Evolutionary conservation across 2,888 invertebrate species (phyloP).

Genomic region (Scrobipalpa atriplicella): DNA sequence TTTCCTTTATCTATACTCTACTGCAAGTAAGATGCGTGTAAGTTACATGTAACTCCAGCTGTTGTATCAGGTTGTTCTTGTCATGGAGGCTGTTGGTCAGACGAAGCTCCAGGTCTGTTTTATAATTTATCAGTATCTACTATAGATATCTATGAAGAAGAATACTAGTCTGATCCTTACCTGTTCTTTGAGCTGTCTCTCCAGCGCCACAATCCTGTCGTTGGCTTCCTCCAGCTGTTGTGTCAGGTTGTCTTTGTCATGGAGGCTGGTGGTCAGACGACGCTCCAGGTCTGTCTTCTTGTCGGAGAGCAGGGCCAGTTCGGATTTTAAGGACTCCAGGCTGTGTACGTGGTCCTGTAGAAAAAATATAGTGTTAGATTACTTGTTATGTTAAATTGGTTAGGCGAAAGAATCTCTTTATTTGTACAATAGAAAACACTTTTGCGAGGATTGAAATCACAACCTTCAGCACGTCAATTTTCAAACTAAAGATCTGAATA

Average conservation of each 20-base stretch:
- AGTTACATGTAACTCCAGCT: too few relatives aligned
- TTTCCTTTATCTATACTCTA: too few relatives aligned
- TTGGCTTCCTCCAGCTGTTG: constrained; percentile 94
- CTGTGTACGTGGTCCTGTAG: constrained; percentile 94
- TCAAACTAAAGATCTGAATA: too few relatives aligned
- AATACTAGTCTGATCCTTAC: constrained; percentile 62
- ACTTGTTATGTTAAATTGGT: too few relatives aligned
- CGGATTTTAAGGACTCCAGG: constrained; percentile 93
- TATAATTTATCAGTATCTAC: too few relatives aligned
- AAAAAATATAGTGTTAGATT: not conserved
- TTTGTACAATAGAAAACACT: too few relatives aligned
- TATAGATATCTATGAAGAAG: too few relatives aligned
- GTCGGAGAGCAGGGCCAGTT: constrained; percentile 91
- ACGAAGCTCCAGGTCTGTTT: constrained; percentile 92
- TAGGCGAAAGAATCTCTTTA: too few relatives aligned
- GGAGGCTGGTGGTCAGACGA: constrained; percentile 87
- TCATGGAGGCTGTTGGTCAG: constrained; percentile 90
- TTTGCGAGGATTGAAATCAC: too few relatives aligned
- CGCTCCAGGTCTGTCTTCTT: constrained; percentile 93
- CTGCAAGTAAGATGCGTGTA: too few relatives aligned
- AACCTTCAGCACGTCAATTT: too few relatives aligned
- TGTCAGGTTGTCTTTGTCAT: constrained; percentile 91
- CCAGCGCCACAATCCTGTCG: constrained; percentile 93
- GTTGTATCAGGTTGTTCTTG: constrained; percentile 89
- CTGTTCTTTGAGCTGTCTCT: constrained; percentile 92